phyloP scores from a whole-genome alignment of 1,140 invertebrate genomes.

The Popillia japonica region DNA sequence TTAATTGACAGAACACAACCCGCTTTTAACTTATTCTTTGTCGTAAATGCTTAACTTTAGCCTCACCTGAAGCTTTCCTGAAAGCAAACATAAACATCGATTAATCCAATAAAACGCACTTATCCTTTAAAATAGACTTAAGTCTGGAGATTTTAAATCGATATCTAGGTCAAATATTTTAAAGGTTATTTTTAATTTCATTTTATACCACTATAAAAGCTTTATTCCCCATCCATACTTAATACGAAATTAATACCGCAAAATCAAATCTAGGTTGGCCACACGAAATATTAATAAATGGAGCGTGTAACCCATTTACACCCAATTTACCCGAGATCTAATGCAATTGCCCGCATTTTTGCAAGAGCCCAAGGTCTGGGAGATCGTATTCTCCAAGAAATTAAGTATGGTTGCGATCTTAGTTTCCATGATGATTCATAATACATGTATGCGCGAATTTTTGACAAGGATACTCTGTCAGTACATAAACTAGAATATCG shows the following conservation, averaged over 20 bases:
- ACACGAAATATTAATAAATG: no score
- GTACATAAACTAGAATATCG: conserved; percentile 4
- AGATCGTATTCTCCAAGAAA: no score
- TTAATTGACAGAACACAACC: conserved; percentile 37
- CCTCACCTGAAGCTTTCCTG: conserved; percentile 27
- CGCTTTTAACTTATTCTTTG: no score
- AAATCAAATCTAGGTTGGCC: no score
- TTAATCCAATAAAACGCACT: no score
- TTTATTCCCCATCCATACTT: no score
- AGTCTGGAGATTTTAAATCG: conserved; percentile 34
- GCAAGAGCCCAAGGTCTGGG: no score
- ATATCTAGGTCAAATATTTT: conserved; percentile 32
- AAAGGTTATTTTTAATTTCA: conserved; percentile 14
- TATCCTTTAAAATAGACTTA: conserved; percentile 38
- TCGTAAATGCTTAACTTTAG: conserved; percentile 47
- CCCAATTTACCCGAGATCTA: no score
- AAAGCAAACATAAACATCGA: conserved; percentile 41
- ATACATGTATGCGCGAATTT: not conserved
- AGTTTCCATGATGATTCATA: conserved; percentile 29
- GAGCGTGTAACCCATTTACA: no score
- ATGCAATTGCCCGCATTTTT: no score
- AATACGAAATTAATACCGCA: no score
- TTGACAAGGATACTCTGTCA: conserved; percentile 20
- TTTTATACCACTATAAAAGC: not conserved
- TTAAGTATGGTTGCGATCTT: no score